Conservation (phyloP, 2,113 vertebrate genomes). For the western clawed frog (Xenopus tropicalis) region DNA sequence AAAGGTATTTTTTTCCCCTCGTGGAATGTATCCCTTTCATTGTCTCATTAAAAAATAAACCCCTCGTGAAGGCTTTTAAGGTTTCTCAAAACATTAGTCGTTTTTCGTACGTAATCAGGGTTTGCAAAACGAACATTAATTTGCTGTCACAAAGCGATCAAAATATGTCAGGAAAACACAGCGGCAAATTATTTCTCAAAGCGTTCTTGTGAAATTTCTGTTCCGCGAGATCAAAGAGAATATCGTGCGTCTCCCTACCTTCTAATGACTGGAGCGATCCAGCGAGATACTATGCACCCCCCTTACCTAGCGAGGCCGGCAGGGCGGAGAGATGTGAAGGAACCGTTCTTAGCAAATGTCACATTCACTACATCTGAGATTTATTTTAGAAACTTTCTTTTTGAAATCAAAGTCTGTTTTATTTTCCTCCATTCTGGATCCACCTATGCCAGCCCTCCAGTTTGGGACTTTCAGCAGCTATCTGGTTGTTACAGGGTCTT, state of each 20-base stretch:
- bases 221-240: constrained; percentile 25
- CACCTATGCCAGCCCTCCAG: no score
- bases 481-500: no score
- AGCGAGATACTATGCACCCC: not conserved
- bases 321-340: no score
- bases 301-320: not conserved
- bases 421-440: no score
- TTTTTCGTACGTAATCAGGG: constrained; percentile 21
- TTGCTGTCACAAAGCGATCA: constrained; percentile 28
- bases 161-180: constrained; percentile 32
- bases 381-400: no score
- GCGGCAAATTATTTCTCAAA: constrained; percentile 29
- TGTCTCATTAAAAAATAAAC: not conserved
- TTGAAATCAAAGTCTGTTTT: no score
- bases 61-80: constrained; percentile 1
- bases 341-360: no score
- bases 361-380: no score
- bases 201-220: constrained; percentile 4
- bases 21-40: not conserved
- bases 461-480: no score
- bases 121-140: constrained; percentile 37
- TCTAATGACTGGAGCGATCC: constrained; percentile 6
- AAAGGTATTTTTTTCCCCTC: no score
- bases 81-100: constrained; percentile 20
- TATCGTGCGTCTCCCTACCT: not conserved